Evolutionary conservation across 2,113 vertebrate genomes (phyloP).

Genomic region (Cyanocitta stelleri): DNA sequence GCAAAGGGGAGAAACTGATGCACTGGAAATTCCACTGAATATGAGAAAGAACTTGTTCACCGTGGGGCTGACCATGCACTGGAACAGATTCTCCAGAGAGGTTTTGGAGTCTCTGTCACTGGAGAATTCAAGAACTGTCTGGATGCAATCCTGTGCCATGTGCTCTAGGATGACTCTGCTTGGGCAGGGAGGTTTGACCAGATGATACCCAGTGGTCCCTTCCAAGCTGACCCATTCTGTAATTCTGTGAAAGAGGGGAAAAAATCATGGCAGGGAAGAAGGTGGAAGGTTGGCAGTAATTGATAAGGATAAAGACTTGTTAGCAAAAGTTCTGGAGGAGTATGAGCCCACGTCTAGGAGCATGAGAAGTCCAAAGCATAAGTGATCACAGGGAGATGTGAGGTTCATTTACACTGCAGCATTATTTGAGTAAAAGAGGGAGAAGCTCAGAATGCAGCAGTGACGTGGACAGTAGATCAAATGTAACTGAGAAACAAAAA

Average conservation of each 20-base stretch:
- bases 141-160: neutral
- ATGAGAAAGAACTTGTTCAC: neutral
- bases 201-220: neutral
- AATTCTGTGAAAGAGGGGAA: neutral
- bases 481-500: neutral
- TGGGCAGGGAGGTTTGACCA: neutral
- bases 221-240: neutral
- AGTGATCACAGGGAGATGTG: neutral
- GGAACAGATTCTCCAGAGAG: neutral
- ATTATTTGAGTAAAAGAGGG: neutral
- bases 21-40: neutral
- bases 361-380: neutral
- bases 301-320: neutral
- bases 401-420: neutral
- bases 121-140: neutral
- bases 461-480: neutral
- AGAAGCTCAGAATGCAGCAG: neutral
- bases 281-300: neutral
- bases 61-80: rapidly evolving
- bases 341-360: neutral
- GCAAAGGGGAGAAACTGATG: neutral
- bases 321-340: neutral
- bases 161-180: neutral
- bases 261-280: neutral
- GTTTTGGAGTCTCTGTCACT: neutral